Percentiles rank a stretch among this genome's conserved stretches.
phyloP scores from a whole-genome alignment of 1,140 invertebrate species.

The Penaeus japonicus region DNA sequence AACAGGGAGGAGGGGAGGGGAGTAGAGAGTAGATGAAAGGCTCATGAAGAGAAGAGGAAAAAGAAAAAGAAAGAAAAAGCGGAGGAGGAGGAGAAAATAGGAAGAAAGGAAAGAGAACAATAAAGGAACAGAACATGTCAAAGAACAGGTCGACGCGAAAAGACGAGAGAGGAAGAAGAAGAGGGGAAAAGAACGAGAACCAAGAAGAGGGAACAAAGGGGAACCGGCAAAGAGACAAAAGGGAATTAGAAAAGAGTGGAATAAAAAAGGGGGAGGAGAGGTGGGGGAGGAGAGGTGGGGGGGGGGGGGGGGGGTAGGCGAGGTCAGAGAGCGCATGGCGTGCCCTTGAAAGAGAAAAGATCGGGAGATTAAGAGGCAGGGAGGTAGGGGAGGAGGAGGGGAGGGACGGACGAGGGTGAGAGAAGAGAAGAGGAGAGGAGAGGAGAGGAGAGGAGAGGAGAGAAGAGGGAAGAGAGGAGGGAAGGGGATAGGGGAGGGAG shows the following conservation, averaged over 20 bases:
- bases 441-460: no score
- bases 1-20: background rate
- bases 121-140: background rate
- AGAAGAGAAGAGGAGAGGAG: no score
- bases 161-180: background rate
- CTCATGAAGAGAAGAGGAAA: background rate
- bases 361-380: no score
- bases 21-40: background rate
- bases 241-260: background rate
- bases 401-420: no score
- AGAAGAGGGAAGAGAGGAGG: no score
- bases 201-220: background rate
- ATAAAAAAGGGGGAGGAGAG: slow-evolving; percentile 20
- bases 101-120: background rate
- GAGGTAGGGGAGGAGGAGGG: no score
- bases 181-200: background rate
- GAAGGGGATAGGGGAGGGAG: no score
- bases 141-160: background rate
- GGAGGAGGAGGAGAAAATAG: background rate
- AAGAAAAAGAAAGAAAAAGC: background rate
- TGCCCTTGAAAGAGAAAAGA: no score
- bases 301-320: background rate
- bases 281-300: background rate
- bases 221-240: background rate
- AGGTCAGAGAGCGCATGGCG: background rate